Conservation (phyloP, 2,113 vertebrate genomes). For the Sylvia atricapilla region DNA sequence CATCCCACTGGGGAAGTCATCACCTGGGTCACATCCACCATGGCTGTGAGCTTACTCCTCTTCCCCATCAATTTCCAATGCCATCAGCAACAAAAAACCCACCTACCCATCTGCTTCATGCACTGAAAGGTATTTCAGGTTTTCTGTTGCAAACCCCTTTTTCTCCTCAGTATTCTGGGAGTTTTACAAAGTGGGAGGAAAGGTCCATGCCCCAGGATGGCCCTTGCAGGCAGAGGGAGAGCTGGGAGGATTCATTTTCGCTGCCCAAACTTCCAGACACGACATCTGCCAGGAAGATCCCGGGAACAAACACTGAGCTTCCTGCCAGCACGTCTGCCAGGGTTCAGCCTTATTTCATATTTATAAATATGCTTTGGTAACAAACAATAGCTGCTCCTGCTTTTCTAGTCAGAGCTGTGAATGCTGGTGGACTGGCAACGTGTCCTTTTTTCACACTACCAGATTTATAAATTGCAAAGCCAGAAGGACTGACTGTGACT, state of each 20-base stretch:
- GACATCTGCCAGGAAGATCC: not conserved
- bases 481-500: not conserved
- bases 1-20: fast-evolving
- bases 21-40: not conserved
- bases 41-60: not conserved
- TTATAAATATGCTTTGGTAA: constrained; percentile 16
- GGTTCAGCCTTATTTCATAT: not conserved
- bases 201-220: too few relatives aligned
- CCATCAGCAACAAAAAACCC: not conserved
- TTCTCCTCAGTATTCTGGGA: fast-evolving
- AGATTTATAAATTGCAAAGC: not conserved
- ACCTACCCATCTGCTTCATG: not conserved
- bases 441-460: not conserved
- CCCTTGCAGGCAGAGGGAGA: not conserved
- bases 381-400: not conserved
- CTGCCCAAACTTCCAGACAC: not conserved
- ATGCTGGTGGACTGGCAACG: not conserved
- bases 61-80: not conserved
- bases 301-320: not conserved
- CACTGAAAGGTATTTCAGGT: not conserved
- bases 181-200: not conserved
- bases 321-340: constrained; percentile 19
- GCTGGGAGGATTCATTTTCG: fast-evolving
- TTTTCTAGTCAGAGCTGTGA: not conserved
- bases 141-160: not conserved